Evolutionary conservation across 2,113 vertebrate genomes (phyloP).

Genomic region (Caracal caracal): DNA sequence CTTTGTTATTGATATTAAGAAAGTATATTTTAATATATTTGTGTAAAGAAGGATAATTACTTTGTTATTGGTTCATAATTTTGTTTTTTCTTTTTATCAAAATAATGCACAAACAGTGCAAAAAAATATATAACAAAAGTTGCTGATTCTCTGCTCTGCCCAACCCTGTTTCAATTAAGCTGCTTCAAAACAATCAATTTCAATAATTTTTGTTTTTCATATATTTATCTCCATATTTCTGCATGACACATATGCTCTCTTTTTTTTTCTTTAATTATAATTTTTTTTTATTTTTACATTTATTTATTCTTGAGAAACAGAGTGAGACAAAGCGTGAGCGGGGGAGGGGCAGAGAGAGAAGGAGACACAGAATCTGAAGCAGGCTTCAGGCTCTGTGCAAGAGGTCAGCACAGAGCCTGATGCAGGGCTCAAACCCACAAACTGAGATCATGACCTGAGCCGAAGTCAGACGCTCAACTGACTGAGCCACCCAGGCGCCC

Average conservation of each 20-base stretch:
- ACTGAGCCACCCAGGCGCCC: too few species aligned
- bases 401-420: too few species aligned
- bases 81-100: neutral
- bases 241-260: neutral
- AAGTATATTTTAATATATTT: neutral
- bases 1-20: neutral
- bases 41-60: neutral
- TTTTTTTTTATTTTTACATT: too few species aligned
- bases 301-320: too few species aligned
- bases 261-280: too few species aligned
- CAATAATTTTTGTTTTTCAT: neutral
- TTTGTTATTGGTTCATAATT: neutral
- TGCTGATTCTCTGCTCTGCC: neutral
- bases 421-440: too few species aligned
- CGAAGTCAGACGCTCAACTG: too few species aligned
- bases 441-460: too few species aligned
- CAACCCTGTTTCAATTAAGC: fast-evolving
- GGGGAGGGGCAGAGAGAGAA: too few species aligned
- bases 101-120: neutral
- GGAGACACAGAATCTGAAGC: too few species aligned
- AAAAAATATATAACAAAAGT: neutral
- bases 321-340: too few species aligned
- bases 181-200: neutral
- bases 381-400: too few species aligned
- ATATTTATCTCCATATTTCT: neutral